These are phyloP conservation scores for Peucedramus taeniatus DNA, from an alignment of 2,113 vertebrate species.

Conservation along the genomic window DNA sequence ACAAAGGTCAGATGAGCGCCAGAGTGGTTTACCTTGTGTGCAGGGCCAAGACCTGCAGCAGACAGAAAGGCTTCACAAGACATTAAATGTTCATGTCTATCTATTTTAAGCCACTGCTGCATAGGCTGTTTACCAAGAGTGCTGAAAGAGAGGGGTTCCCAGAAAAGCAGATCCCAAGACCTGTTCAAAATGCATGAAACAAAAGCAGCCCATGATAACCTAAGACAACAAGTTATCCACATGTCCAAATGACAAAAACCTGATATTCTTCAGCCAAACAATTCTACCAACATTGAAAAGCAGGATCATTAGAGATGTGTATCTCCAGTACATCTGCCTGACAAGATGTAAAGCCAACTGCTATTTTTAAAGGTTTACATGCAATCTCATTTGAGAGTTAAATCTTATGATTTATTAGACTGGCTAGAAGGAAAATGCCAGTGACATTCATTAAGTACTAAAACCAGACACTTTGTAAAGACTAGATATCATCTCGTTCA, in stretches of 20 bases:
- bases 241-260: background rate
- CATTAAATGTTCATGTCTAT: background rate
- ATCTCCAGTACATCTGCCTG: background rate
- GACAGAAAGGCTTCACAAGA: background rate
- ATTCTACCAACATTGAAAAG: background rate
- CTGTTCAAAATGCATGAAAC: background rate
- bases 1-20: background rate
- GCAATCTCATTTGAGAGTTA: background rate
- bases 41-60: background rate
- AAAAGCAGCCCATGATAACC: background rate
- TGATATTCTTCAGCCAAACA: background rate
- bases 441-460: background rate
- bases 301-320: background rate
- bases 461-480: background rate
- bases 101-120: background rate
- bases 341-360: background rate
- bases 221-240: background rate
- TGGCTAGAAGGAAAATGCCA: background rate
- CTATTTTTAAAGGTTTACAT: background rate
- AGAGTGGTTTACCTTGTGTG: background rate
- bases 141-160: background rate
- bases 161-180: background rate
- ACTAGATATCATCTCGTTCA: background rate
- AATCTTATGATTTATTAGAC: background rate
- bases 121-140: background rate